These are phyloP conservation scores for Amorpha juglandis DNA, from an alignment of 2,888 invertebrate species.

Conservation along the genomic window DNA sequence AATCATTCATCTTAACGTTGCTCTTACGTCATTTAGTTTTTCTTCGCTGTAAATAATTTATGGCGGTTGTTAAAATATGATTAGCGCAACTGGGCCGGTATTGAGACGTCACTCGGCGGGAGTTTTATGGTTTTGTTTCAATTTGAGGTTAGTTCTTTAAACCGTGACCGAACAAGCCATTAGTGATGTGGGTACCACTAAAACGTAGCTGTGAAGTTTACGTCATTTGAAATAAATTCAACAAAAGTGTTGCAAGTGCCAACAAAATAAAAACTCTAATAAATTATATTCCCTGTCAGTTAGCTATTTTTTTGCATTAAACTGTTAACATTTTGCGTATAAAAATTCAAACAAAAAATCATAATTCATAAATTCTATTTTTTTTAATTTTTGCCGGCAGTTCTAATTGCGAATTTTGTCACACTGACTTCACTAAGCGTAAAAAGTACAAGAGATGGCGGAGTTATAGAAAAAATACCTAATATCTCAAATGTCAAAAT, in stretches of 20 bases:
- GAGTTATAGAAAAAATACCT: conserved; percentile 84
- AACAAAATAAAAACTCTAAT: background rate
- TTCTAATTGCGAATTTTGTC: conserved; percentile 29
- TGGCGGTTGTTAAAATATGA: conserved; percentile 75
- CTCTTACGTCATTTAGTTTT: conserved; percentile 56
- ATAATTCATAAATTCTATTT: conserved; percentile 8
- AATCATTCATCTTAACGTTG: conserved; percentile 37
- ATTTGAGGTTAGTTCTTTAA: conserved; percentile 74
- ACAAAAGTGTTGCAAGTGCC: background rate
- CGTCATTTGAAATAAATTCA: conserved; percentile 6
- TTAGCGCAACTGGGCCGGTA: conserved; percentile 64
- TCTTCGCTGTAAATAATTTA: conserved; percentile 65
- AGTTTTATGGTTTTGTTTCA: conserved; percentile 77
- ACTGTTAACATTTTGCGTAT: background rate
- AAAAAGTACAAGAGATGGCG: conserved; percentile 65
- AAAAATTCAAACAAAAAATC: background rate
- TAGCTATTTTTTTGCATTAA: background rate
- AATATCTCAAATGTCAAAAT: conserved; percentile 86
- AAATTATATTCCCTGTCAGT: background rate
- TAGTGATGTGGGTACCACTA: background rate
- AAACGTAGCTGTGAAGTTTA: conserved; percentile 28
- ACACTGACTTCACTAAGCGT: conserved; percentile 16
- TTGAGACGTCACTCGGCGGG: conserved; percentile 73
- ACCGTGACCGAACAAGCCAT: conserved; percentile 57
- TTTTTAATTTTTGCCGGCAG: conserved; percentile 26